phyloP scores from a whole-genome alignment of 2,797 vertebrate species.

The Galagoides demidoff region DNA sequence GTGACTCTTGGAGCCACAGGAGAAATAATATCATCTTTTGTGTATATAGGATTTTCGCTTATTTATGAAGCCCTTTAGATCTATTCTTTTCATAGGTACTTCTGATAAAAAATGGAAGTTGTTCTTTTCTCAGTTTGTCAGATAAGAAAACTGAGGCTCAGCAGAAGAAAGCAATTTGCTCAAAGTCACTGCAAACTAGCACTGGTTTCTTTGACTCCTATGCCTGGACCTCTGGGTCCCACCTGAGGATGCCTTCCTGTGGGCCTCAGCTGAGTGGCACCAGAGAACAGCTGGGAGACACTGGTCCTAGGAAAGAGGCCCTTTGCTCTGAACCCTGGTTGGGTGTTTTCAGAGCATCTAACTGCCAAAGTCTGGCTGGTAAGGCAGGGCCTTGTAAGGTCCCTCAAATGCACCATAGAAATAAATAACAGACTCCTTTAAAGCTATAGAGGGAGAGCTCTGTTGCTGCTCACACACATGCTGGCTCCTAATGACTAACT shows the following conservation, averaged over 20 bases:
- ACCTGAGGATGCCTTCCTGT: background rate
- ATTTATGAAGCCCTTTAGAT: background rate
- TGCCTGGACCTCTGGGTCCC: background rate
- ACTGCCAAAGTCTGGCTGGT: background rate
- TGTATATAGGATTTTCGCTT: background rate
- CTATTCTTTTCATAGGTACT: background rate
- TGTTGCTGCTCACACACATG: background rate
- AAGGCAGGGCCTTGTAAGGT: background rate
- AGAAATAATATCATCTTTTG: background rate
- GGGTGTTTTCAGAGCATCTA: background rate
- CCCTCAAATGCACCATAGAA: background rate
- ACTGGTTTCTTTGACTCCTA: background rate
- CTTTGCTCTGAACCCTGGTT: background rate
- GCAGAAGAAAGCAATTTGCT: background rate
- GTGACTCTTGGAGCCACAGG: background rate
- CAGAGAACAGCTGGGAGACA: background rate
- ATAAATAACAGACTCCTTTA: background rate
- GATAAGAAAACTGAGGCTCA: background rate
- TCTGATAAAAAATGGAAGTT: slow-evolving; percentile 15
- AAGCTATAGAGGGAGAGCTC: background rate
- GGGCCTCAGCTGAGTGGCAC: background rate
- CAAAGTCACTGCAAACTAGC: background rate
- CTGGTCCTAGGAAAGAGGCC: background rate
- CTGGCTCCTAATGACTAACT: background rate
- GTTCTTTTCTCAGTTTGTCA: background rate